phyloP scores from a whole-genome alignment of 2,797 vertebrate genomes.

The Halcyon badia region DNA sequence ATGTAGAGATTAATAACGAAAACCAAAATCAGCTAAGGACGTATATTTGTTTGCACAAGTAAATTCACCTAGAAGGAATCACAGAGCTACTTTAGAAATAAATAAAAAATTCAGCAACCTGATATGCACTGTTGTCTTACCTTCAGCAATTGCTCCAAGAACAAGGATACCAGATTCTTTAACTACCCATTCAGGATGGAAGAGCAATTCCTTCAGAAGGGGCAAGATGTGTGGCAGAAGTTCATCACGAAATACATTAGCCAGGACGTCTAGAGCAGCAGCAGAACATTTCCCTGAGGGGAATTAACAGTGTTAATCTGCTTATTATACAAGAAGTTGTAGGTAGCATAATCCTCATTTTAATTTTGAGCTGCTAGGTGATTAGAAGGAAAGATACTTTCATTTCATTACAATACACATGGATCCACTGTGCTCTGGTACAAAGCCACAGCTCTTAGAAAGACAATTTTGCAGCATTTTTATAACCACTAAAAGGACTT shows the following conservation, averaged over 20 bases:
- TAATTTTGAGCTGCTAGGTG: neutral
- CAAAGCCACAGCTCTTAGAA: neutral
- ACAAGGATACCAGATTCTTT: slow-evolving; percentile 98
- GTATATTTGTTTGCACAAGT: too few relatives aligned
- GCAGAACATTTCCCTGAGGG: slow-evolving; percentile 94
- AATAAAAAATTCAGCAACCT: neutral
- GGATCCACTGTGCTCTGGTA: neutral
- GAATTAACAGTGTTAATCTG: slow-evolving; percentile 1
- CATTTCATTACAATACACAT: neutral
- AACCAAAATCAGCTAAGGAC: neutral
- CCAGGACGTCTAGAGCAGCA: slow-evolving; percentile 93
- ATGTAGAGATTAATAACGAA: neutral
- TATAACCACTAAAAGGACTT: neutral
- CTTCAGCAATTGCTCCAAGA: slow-evolving; percentile 96
- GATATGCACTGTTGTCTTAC: slow-evolving; percentile 63
- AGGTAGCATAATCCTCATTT: neutral
- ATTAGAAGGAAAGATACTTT: neutral
- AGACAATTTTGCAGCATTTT: neutral
- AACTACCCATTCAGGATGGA: slow-evolving; percentile 94
- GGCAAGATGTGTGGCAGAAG: slow-evolving; percentile 93
- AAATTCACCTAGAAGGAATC: too few relatives aligned
- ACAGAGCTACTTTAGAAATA: neutral
- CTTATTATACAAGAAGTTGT: neutral
- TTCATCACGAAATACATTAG: slow-evolving; percentile 96
- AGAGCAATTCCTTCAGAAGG: slow-evolving; percentile 94